phyloP scores from a whole-genome alignment of 1,140 invertebrate species.

The Trissolcus basalis region DNA sequence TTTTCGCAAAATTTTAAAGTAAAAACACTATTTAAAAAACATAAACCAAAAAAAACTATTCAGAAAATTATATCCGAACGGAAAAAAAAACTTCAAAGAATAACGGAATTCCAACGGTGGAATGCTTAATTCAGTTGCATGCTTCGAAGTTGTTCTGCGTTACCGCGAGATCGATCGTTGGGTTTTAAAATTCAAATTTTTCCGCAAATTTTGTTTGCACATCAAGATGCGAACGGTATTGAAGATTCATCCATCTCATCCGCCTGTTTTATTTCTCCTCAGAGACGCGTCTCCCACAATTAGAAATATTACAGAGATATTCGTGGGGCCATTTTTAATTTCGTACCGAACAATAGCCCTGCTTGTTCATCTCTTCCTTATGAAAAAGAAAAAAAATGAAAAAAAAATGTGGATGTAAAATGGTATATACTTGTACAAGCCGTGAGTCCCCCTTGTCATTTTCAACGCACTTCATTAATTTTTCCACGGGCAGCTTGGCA shows the following conservation, averaged over 20 bases:
- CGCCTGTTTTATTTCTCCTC: neutral
- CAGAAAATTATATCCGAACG: too few relatives aligned
- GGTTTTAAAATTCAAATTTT: too few relatives aligned
- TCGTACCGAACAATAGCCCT: conserved; percentile 35
- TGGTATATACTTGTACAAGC: conserved; percentile 35
- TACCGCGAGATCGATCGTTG: too few relatives aligned
- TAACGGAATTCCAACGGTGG: too few relatives aligned
- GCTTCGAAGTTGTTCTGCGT: too few relatives aligned
- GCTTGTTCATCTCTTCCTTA: conserved; percentile 43
- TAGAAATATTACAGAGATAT: conserved; percentile 23
- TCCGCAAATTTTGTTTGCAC: too few relatives aligned
- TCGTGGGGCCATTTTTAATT: conserved; percentile 36
- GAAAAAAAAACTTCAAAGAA: too few relatives aligned
- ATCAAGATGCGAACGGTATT: neutral
- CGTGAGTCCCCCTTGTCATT: conserved; percentile 49
- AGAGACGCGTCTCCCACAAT: neutral
- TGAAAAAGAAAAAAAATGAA: conserved; percentile 19
- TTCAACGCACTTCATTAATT: conserved; percentile 59
- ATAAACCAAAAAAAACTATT: too few relatives aligned
- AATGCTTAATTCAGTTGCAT: too few relatives aligned
- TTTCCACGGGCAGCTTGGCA: conserved; percentile 20
- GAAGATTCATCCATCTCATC: neutral
- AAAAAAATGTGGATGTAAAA: conserved; percentile 37
- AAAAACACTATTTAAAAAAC: too few relatives aligned
- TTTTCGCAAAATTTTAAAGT: too few relatives aligned